Base-by-base conservation (phyloP, 2,797 vertebrate genomes). In the Tauraco hartlaubi region DNA sequence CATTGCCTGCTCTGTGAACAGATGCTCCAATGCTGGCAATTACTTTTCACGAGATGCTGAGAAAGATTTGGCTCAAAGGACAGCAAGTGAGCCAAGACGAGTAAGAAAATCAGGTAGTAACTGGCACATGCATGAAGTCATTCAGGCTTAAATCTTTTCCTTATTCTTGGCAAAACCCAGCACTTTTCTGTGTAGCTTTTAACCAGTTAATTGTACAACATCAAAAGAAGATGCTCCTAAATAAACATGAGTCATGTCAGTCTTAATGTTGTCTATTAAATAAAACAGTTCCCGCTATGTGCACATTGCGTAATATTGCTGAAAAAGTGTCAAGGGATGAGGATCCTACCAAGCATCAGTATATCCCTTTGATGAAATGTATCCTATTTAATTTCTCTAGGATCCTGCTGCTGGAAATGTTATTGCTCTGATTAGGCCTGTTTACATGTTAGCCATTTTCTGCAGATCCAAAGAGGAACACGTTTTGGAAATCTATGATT, bases 401-500 rank as follows among this genome's bases (percentile, higher is more conserved):
- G 48, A 90, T 59, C 17, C 22, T 92, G 22, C 52, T 92, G 43
- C 82, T 78, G 66, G 39, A 94, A 94, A 55, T 48, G 35, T 77
- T 92, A 52, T 19, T 86, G 51, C 69, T 73, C 69, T 94, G 92
- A 81, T 84, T 94, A 86, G 62, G 62, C 39, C 76, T 94, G 55
- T 75, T 94, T 92, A 86, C 59, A 28, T 33, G 23, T 84, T 94
- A 92, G 20, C 37, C 51, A 29, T 91, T 91, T 92, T 86, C 76
- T 78, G 39, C 62, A 69, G 33, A 73, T 84, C 28, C 33, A 73
- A 73, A 86, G 26, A 88, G 6, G 31, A 94, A 73, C 20, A 46
- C 16, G 2, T 94, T 88, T 91, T 69, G 33, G 55, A 94, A 94
- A 73, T 84, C 56, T 90, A 31, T 94, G 54, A 88, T 91, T 95